phyloP scores from a whole-genome alignment of 2,797 vertebrate genomes.

The Passerculus sandwichensis region DNA sequence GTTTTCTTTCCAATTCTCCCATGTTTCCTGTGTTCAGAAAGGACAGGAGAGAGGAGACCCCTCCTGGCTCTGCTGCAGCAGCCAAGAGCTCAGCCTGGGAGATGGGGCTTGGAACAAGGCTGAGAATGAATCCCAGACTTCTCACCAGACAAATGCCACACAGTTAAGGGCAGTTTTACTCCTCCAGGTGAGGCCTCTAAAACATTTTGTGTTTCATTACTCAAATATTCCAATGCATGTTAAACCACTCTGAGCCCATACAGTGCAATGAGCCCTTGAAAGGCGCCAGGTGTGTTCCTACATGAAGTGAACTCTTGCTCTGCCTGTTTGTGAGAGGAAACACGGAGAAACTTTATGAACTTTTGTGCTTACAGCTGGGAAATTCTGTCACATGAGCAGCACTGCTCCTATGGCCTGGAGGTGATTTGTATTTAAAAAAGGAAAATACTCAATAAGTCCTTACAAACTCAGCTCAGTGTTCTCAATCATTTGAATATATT shows the following conservation, averaged over 20 bases:
- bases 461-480: background rate
- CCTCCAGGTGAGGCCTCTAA: background rate
- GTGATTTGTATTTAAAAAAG: background rate
- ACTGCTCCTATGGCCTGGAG: background rate
- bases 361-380: background rate
- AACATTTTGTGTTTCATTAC: background rate
- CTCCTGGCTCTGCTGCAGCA: background rate
- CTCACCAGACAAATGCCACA: background rate
- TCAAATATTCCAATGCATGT: fast-evolving
- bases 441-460: background rate
- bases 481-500: background rate
- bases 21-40: background rate
- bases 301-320: background rate
- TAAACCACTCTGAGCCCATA: background rate
- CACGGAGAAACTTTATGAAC: background rate
- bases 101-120: background rate
- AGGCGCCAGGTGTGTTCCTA: background rate
- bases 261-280: background rate
- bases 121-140: background rate
- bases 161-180: background rate
- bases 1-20: background rate
- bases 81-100: background rate
- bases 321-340: background rate
- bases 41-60: background rate
- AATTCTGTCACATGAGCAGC: background rate